Base-by-base conservation (phyloP, 2,797 vertebrate species). In the Smutsia temminckii region DNA sequence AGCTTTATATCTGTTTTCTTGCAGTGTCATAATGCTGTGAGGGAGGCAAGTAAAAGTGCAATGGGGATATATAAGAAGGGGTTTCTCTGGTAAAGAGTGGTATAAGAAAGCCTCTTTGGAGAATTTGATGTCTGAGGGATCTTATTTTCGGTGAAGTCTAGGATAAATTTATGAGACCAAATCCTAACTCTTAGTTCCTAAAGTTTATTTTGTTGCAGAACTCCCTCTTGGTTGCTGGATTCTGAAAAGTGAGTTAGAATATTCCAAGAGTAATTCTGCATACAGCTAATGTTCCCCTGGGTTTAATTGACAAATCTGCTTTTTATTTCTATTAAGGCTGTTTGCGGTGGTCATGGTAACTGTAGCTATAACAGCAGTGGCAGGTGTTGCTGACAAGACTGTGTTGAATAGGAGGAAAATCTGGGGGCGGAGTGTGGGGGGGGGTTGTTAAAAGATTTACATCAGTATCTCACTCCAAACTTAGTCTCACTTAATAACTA, bases 281-380 rank as follows among this genome's bases (percentile, higher is more conserved):
- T 12, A 63, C 18, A 91, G 46, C 53, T 75, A 74, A 32, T 95
- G 80, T 75, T 93, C 72, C 66, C 72, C 81, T 84, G 72, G 68
- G 42, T 80, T 87, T 95, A 81, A 92, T 85, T n/a, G 85, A 40
- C 63, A 94, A 3, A 49, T 68, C 42, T 91, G 10, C 46, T 78
- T 94, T 86, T 92, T 79, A 78, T 96, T 94, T 94, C 77, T 79
- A 1, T 57, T 68, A n/a, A 79, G 77, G 75, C 32, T 96, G 49
- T 97, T 93, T 88, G 59, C 20, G 17, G 64, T 91, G 40, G 89
- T 85, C 95, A 69, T 95, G 85, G 90, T 90, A 85, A 88, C 88
- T 5, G 2, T 42, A 63, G 34, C 66, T 95, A 16, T 66, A 71
- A 84, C 61, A 77, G 49, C 46, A 25, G 85, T 78, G 81, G 68